Evolutionary conservation across 2,113 vertebrate genomes (phyloP), one percentile per base, ranked within the genome.

Genomic region (Engraulis encrasicolus): DNA sequence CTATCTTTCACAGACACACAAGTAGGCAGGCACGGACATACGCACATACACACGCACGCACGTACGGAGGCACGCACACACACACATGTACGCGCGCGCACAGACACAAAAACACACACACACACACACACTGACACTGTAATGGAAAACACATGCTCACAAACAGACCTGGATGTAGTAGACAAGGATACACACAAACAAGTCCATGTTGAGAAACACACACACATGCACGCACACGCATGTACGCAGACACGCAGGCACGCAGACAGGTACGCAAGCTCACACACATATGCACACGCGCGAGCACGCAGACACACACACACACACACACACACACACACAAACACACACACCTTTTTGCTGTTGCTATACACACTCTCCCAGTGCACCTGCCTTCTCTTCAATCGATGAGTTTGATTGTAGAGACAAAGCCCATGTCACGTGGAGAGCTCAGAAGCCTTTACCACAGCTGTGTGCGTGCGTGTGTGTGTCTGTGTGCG

Each of bases 391-490:
- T 81, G 84, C 83, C 81, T 48, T 78, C 77, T 85, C 81, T 48
- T 78, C 77, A 66, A 81, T 85, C 49, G 79, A 82, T 40, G 85
- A 27, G 79, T 77, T 85, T 49, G 6, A 90, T 88, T 86, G 88
- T 85, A 74, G 86, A 95, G 91, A 95, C 90, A 94, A 93, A 95
- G 93, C 94, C 91, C 87, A 90, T 95, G 90, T 96, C 94, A 92
- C 83, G 50, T 85, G 88, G 86, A 91, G 88, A 87, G 86, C 83
- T 78, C 84, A 77, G 36, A 87, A 85, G 89, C 90, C 91, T 90
- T 90, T 89, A 86, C 87, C 98, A 97, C 97, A 98, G 97, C 97
- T 97, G 94, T 66, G 58, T 66, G n/a, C 14, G 58, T 66, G n/a
- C 27, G 58, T 66, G 58, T 66, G 20, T 66, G 58, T 66, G 58